Conservation (phyloP, 2,797 vertebrate genomes). For the Rhodeus uyekii region DNA sequence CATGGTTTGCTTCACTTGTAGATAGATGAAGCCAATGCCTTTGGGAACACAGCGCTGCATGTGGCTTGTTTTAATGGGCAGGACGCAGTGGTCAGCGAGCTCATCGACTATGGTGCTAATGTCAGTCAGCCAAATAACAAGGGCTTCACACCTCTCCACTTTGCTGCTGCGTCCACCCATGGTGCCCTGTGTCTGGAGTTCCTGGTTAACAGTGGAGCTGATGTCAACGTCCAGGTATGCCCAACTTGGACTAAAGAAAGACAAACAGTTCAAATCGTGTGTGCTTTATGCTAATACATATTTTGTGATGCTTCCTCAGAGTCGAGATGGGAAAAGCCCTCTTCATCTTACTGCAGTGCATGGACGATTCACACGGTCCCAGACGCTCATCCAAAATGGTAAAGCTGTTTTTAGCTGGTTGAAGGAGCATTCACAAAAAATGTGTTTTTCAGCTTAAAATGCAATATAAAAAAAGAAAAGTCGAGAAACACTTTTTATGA, state of each 20-base stretch:
- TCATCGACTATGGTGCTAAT: conserved; percentile 94
- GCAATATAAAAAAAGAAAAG: not conserved
- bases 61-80: conserved; percentile 96
- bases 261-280: not conserved
- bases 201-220: conserved; percentile 93
- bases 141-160: conserved; percentile 96
- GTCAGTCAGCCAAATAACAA: conserved; percentile 95
- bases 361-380: conserved; percentile 92
- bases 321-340: conserved; percentile 95
- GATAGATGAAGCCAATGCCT: conserved; percentile 94
- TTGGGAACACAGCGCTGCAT: conserved; percentile 95
- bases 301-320: conserved; percentile 71
- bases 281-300: not conserved
- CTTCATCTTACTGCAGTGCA: conserved; percentile 97
- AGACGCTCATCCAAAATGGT: conserved; percentile 98
- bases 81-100: conserved; percentile 91
- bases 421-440: not conserved
- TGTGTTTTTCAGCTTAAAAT: not conserved
- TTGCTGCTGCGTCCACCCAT: conserved; percentile 92
- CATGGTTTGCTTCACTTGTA: conserved; percentile 57
- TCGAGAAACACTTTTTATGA: not conserved
- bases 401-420: conserved; percentile 55
- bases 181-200: conserved; percentile 94
- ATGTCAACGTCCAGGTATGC: conserved; percentile 93
- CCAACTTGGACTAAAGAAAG: not conserved